Evolutionary conservation across 2,797 vertebrate genomes (phyloP), one percentile per base, ranked within the genome.

Genomic region (Sebastes elongatus): DNA sequence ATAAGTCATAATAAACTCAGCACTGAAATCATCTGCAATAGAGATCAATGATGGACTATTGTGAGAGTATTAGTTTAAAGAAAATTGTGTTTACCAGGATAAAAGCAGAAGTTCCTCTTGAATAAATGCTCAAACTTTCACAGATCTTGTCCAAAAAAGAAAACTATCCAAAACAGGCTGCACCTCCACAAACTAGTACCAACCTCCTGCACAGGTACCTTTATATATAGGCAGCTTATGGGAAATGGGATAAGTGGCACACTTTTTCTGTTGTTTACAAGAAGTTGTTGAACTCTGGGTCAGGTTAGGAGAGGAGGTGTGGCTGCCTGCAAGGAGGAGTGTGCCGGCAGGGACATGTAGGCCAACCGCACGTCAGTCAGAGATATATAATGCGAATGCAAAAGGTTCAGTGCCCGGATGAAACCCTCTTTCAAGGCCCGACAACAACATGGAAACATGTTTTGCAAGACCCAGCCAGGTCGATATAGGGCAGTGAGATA

Each of bases 181-280:
- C 38, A 33, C 30, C 16, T 73, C 3, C 49, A 46, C 27, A 61
- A 49, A 46, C 55, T 65, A n/a, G 35, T 22, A 7, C 11, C 42
- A 59, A 22, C 16, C n/a, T 23, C 20, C 28, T 80, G 57, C n/a
- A 60, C 55, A 32, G 42, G 8, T 9, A 3, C 61, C 53, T 59
- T 83, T 90, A 84, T 86, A 83, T 86, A 89, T 82, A 72, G 57
- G 56, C 65, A 42, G 30, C 1, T 2, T 25, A 49, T 28, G 52
- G 38, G 72, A 83, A 91, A 88, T 27, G 13, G n/a, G 87, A 80
- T 89, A 60, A 89, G 83, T 92, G 82, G 82, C 55, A 79, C 83
- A 89, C 52, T 64, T 20, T 86, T 35, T 49, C 32, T 57, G 16
- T 13, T 76, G 70, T 80, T 84, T 22, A 30, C 23, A 30, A 70